Conservation (phyloP, 2,797 vertebrate species). For the Danio albolineatus region DNA sequence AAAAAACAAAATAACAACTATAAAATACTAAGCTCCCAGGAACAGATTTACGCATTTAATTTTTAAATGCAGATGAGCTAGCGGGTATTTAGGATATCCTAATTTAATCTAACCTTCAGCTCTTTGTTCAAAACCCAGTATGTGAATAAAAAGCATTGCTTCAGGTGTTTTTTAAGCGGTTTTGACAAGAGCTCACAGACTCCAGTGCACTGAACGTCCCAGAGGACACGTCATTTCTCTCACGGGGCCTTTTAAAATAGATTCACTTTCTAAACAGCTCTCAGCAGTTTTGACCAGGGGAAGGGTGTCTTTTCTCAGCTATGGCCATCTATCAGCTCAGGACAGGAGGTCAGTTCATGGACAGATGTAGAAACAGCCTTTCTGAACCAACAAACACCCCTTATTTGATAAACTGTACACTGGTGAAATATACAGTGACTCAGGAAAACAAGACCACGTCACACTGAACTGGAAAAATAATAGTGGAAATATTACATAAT, state of each 20-base stretch:
- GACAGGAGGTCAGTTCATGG: slow-evolving; percentile 73
- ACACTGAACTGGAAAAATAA: no score
- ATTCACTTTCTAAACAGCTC: slow-evolving; percentile 64
- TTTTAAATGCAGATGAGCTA: neutral
- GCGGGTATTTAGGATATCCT: neutral
- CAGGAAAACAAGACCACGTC: no score
- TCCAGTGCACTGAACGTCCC: slow-evolving; percentile 36
- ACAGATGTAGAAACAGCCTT: slow-evolving; percentile 40
- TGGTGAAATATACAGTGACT: no score
- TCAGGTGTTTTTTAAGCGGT: neutral
- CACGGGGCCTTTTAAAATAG: slow-evolving; percentile 55
- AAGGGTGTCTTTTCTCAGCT: slow-evolving; percentile 74
- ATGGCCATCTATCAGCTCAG: slow-evolving; percentile 75
- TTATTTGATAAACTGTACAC: neutral
- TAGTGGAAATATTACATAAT: no score
- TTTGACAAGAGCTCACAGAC: slow-evolving; percentile 32
- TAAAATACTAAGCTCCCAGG: no score
- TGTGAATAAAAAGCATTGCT: slow-evolving; percentile 24
- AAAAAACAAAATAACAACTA: no score
- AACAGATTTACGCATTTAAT: no score
- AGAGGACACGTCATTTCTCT: slow-evolving; percentile 52
- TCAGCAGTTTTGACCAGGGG: slow-evolving; percentile 60
- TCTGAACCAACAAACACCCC: slow-evolving; percentile 3
- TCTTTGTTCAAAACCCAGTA: neutral
- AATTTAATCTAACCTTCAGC: neutral